Base-by-base conservation (phyloP, 2,888 invertebrate species). In the Teinopalpus imperialis region DNA sequence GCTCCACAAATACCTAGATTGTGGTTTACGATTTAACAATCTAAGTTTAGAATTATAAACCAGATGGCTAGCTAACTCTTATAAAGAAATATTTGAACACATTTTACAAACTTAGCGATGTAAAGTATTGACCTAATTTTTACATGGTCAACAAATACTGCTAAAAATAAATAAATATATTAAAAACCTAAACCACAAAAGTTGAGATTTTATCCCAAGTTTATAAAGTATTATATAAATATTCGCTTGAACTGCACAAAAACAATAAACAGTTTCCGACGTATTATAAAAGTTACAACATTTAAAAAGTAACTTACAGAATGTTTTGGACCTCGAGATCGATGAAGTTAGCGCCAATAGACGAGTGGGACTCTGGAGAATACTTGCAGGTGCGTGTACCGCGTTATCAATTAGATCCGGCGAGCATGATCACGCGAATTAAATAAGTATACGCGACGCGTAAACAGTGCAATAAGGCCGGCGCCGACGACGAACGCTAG, bases 41-140 rank as follows among this genome's bases (percentile, higher is more conserved):
- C 87, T 88, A 88, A 88, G 81, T 87, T 86, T 88, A 88, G 87
- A 85, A 69, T 83, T 82, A 79, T 76, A 81, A 82, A 78, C 87
- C 87, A 88, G 87, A 88, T 88, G 87, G 86, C 88, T 75, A 69
- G 75, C 79, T 73, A 77, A 71, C 73, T 76, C 74, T 82, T 76
- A 72, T 40, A 76, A 78, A 77, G 71, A 78, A 78, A 78, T 79
- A 78, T 81, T 74, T 64, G 51, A 73, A 69, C 60, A 73, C 61
- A n/a, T n/a, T 69, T 68, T 70, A 72, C 67, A 16, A 60, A 59
- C 62, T 59, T 61, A 54, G 60, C 31, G 16, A 45, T 46, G 48
- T 37, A 47, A 50, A 50, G 48, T 35, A 13, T n/a, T n/a, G n/a
- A n/a, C n/a, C n/a, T n/a, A n/a, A n/a, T n/a, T n/a, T n/a, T n/a